Conservation (phyloP, 2,113 vertebrate genomes). For the Sturnira hondurensis region DNA sequence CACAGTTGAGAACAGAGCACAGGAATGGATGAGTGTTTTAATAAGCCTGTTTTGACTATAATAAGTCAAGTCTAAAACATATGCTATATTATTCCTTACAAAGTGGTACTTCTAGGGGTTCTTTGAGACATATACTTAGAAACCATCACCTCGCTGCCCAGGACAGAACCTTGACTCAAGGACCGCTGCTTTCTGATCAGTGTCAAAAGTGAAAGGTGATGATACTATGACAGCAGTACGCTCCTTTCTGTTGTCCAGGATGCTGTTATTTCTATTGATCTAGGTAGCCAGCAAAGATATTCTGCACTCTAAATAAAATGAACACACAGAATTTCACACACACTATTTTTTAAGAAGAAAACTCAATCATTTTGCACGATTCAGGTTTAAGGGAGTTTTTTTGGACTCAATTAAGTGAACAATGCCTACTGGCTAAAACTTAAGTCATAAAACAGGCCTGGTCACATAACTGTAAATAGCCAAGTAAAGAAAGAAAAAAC, state of each 20-base stretch:
- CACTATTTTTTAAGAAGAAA: not conserved
- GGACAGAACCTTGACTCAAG: not conserved
- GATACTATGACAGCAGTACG: fast-evolving
- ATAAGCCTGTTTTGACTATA: not conserved
- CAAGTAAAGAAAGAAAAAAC: not conserved
- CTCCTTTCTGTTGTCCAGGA: not conserved
- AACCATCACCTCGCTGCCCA: not conserved
- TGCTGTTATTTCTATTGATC: not conserved
- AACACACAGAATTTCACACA: not conserved
- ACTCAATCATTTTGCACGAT: not conserved
- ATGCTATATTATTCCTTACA: not conserved
- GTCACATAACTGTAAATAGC: not conserved
- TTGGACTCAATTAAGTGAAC: not conserved
- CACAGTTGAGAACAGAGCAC: not conserved
- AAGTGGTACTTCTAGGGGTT: not conserved
- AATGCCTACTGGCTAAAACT: slow-evolving; percentile 3
- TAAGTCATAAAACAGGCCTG: slow-evolving; percentile 16
- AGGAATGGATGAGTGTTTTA: not conserved
- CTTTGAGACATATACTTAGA: not conserved
- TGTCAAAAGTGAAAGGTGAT: not conserved
- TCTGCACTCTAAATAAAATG: not conserved
- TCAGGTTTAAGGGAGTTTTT: not conserved
- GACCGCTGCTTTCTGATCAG: not conserved
- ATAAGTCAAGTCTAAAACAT: not conserved
- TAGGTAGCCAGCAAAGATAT: not conserved